Evolutionary conservation across 2,797 vertebrate species (phyloP).

Genomic region (Dallia pectoralis): DNA sequence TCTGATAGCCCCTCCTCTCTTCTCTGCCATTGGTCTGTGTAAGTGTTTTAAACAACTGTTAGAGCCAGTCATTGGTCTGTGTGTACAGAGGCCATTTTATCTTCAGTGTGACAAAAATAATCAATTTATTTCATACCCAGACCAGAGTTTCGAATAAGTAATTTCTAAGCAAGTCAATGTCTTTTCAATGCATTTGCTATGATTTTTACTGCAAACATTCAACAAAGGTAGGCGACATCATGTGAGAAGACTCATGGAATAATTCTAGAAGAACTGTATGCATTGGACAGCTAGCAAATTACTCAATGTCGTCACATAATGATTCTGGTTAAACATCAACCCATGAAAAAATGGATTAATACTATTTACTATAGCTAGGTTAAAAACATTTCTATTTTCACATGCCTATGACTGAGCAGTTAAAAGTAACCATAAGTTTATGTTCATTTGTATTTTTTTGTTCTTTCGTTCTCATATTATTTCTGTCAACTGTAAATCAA

Average conservation of each 20-base stretch:
- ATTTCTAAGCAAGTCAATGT: constrained; percentile 10
- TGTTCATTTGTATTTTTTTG: no score
- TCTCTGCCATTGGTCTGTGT: no score
- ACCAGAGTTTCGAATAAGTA: constrained; percentile 21
- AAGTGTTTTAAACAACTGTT: constrained; percentile 45
- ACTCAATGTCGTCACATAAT: constrained; percentile 7
- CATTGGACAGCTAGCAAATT: not conserved
- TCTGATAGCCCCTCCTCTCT: no score
- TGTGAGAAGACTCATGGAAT: not conserved
- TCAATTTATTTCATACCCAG: constrained; percentile 34
- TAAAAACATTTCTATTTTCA: no score
- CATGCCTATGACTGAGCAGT: no score
- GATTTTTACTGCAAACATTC: constrained; percentile 19
- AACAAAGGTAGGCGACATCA: not conserved
- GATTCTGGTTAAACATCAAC: not conserved
- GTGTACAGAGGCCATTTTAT: constrained; percentile 46
- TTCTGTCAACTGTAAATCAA: no score
- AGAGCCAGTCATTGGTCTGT: constrained; percentile 35
- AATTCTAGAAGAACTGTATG: not conserved
- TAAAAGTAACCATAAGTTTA: no score
- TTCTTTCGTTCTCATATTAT: no score
- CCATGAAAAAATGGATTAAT: not conserved
- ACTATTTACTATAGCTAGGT: not conserved
- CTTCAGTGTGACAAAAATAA: constrained; percentile 41
- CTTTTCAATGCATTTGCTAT: constrained; percentile 4